Evolutionary conservation across 1,140 invertebrate genomes (phyloP).

Genomic region (Drosophila rufa): DNA sequence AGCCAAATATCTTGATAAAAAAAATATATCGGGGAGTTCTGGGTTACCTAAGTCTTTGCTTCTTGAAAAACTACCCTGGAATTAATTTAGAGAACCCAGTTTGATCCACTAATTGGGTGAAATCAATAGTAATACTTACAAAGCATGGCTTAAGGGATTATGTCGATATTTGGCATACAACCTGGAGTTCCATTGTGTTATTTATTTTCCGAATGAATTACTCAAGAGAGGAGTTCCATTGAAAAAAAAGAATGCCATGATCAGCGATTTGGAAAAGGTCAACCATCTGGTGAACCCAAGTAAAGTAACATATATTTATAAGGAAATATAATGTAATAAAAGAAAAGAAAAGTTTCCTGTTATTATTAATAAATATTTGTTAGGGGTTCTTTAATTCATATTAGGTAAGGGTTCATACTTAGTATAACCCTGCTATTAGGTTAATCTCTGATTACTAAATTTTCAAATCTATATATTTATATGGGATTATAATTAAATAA

Average conservation of each 20-base stretch:
- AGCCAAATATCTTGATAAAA: not conserved
- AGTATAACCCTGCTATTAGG: too few species aligned
- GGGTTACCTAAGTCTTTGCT: too few species aligned
- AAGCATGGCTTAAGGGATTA: not conserved
- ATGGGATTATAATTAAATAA: not conserved
- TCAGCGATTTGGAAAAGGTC: conserved; percentile 1
- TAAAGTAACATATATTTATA: not conserved
- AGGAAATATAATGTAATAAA: not conserved
- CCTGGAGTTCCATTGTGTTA: not conserved
- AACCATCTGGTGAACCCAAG: not conserved
- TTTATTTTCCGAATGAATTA: not conserved
- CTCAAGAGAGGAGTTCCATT: not conserved
- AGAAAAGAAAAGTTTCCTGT: not conserved
- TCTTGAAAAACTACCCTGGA: not conserved
- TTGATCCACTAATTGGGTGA: not conserved
- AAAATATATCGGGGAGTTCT: not conserved
- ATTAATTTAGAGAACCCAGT: not conserved
- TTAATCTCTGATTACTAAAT: too few species aligned
- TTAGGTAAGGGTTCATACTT: too few species aligned
- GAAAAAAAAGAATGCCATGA: not conserved
- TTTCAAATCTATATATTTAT: not conserved
- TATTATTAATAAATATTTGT: not conserved
- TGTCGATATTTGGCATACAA: not conserved
- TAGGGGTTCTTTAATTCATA: too few species aligned
- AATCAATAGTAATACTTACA: not conserved